These are phyloP conservation scores for Brachyhypopomus occidentalis DNA, from an alignment of 2,113 vertebrate species.

Conservation along the genomic window DNA sequence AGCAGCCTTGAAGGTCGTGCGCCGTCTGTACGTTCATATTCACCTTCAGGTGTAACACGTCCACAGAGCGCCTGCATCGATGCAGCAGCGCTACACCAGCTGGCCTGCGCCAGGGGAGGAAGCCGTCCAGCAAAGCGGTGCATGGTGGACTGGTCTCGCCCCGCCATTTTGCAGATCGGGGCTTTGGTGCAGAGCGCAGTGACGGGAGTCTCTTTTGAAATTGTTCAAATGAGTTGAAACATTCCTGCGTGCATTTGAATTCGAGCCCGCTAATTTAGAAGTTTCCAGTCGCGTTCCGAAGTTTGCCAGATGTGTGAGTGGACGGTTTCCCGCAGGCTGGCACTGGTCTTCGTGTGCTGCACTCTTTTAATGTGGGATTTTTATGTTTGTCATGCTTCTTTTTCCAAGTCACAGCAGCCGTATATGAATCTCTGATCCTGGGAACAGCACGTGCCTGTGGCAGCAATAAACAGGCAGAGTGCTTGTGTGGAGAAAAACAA, in stretches of 20 bases:
- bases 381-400: constrained; percentile 30
- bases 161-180: neutral
- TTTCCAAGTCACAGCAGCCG: constrained; percentile 37
- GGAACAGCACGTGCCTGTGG: constrained; percentile 54
- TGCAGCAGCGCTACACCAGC: neutral
- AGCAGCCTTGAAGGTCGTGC: no score
- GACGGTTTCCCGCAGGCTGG: constrained; percentile 8
- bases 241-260: neutral
- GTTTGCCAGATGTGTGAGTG: neutral
- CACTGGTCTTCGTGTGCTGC: constrained; percentile 7
- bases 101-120: neutral
- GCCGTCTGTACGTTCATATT: neutral
- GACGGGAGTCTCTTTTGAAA: neutral
- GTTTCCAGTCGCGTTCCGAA: constrained; percentile 9
- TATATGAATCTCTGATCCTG: constrained; percentile 52
- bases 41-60: neutral
- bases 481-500: constrained; percentile 54
- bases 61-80: neutral
- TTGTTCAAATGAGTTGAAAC: constrained; percentile 14
- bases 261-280: neutral
- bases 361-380: neutral
- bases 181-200: neutral
- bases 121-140: neutral
- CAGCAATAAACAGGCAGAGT: constrained; percentile 62
- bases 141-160: neutral